Conservation (phyloP, 2,797 vertebrate genomes). For the Craterocephalus amniculus region DNA sequence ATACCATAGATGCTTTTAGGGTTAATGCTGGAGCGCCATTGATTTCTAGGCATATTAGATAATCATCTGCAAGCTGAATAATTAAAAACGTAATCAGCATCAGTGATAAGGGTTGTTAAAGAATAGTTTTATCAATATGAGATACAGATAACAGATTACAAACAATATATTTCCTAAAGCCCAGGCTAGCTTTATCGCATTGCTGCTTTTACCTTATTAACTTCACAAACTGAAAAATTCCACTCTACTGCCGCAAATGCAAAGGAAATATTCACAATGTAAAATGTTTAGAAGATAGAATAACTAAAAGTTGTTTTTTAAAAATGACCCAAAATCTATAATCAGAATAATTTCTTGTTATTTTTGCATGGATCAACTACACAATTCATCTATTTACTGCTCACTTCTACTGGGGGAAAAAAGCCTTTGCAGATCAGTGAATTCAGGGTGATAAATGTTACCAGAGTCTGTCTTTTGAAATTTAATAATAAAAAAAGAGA, state of each 20-base stretch:
- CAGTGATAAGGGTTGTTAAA: background rate
- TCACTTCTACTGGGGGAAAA: background rate
- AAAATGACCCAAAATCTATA: background rate
- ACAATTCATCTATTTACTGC: background rate
- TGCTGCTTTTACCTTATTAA: background rate
- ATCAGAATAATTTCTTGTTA: background rate
- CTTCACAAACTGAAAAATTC: conserved; percentile 2
- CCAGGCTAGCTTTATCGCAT: background rate
- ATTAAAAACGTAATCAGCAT: background rate
- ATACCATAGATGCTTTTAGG: background rate
- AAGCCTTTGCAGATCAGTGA: background rate
- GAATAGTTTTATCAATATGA: background rate
- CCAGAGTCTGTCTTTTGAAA: background rate
- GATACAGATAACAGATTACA: background rate
- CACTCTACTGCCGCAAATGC: background rate
- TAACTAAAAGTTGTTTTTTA: background rate
- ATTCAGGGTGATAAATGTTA: background rate
- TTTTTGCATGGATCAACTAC: background rate
- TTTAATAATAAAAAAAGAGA: background rate
- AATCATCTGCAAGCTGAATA: background rate
- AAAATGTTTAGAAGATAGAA: background rate
- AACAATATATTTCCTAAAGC: background rate
- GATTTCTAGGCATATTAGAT: background rate
- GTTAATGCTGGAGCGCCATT: background rate
- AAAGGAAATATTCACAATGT: background rate